These are phyloP conservation scores for Coptodon bakossiorum DNA, from an alignment of 2,113 vertebrate genomes.

Conservation along the genomic window DNA sequence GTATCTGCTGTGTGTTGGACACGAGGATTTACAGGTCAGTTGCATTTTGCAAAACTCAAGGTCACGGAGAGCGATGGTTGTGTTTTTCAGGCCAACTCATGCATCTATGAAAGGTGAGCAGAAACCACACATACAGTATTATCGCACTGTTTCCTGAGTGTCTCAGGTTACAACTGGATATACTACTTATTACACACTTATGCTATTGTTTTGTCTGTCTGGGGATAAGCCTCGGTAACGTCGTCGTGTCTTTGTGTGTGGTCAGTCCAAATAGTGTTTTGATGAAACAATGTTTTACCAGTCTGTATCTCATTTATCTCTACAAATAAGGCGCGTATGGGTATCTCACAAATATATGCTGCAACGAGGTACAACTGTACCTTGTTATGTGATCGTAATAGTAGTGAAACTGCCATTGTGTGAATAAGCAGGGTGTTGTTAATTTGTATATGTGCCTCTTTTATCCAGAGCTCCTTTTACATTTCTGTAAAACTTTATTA, in stretches of 20 bases:
- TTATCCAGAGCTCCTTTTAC: conserved; percentile 36
- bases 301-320: conserved; percentile 17
- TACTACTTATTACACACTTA: background rate
- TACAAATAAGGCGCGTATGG: conserved; percentile 16
- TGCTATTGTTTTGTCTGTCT: conserved; percentile 2
- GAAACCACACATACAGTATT: conserved; percentile 11
- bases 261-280: conserved; percentile 25
- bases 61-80: background rate
- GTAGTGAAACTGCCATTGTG: conserved; percentile 54
- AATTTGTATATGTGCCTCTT: conserved; percentile 50
- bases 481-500: conserved; percentile 32
- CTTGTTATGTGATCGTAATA: conserved; percentile 7
- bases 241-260: conserved; percentile 36
- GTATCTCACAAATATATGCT: conserved; percentile 51
- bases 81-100: conserved; percentile 13
- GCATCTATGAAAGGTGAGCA: background rate
- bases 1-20: background rate
- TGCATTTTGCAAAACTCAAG: background rate
- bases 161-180: conserved; percentile 41
- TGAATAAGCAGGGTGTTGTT: conserved; percentile 52
- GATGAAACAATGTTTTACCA: conserved; percentile 2
- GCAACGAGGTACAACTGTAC: conserved; percentile 9
- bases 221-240: conserved; percentile 2
- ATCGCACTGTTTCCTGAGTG: conserved; percentile 20
- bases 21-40: background rate